Percentiles rank a stretch among this genome's conserved stretches.
phyloP scores from a whole-genome alignment of 2,797 vertebrate genomes.

The Craterocephalus amniculus region DNA sequence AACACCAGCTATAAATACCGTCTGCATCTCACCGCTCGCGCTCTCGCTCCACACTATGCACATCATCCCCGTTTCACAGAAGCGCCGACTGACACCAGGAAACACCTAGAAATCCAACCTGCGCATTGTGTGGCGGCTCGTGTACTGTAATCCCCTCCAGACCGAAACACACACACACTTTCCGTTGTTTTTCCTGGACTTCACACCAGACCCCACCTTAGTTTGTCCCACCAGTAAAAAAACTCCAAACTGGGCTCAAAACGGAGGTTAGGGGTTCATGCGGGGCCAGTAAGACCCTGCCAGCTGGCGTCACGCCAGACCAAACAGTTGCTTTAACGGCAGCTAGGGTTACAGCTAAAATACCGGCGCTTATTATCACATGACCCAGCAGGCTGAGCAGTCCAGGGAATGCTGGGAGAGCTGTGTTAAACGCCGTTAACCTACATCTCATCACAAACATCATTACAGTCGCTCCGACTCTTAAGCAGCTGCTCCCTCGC shows the following conservation, averaged over 20 bases:
- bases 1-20: slow-evolving; percentile 80
- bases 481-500: neutral
- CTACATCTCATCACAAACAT: slow-evolving; percentile 35
- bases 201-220: neutral
- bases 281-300: slow-evolving; percentile 59
- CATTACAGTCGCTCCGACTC: neutral
- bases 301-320: slow-evolving; percentile 66
- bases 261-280: no score
- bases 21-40: slow-evolving; percentile 39
- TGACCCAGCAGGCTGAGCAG: slow-evolving; percentile 46
- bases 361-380: slow-evolving; percentile 66
- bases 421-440: slow-evolving; percentile 55
- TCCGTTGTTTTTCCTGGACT: slow-evolving; percentile 32
- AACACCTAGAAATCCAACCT: slow-evolving; percentile 68
- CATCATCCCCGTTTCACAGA: slow-evolving; percentile 77
- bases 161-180: slow-evolving; percentile 27
- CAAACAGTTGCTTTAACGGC: slow-evolving; percentile 76
- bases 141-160: slow-evolving; percentile 16
- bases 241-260: no score
- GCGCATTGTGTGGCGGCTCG: slow-evolving; percentile 42
- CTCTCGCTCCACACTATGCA: slow-evolving; percentile 51
- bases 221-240: neutral
- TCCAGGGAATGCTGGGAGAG: slow-evolving; percentile 28
- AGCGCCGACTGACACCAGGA: slow-evolving; percentile 62
- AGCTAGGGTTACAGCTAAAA: slow-evolving; percentile 73